These are phyloP conservation scores for Drosophila atroscutellata DNA, from an alignment of 2,888 invertebrate genomes.

Conservation along the genomic window DNA sequence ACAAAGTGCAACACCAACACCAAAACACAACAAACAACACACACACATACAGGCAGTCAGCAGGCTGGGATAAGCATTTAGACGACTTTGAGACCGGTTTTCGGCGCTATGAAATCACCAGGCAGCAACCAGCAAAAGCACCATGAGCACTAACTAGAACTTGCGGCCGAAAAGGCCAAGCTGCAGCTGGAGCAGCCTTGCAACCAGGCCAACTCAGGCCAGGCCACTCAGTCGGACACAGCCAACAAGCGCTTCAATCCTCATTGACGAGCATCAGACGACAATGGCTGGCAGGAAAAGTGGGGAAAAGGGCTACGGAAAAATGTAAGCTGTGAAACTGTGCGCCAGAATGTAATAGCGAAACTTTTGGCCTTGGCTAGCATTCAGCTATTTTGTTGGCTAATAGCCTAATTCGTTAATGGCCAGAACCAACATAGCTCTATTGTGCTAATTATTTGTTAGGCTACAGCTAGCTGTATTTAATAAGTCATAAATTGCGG, in stretches of 20 bases:
- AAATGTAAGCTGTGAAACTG: constrained; percentile 7
- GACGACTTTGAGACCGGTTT: constrained; percentile 73
- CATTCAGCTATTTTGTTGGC: constrained; percentile 10
- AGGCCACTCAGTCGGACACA: constrained; percentile 9
- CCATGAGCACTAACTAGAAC: constrained; percentile 48
- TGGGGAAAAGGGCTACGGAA: not conserved
- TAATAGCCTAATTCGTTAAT: constrained; percentile 42
- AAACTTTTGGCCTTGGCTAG: constrained; percentile 29
- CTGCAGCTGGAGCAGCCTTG: constrained; percentile 42
- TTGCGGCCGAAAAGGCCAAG: constrained; percentile 49
- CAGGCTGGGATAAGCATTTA: constrained; percentile 59
- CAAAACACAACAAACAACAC: constrained; percentile 29
- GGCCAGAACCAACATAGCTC: constrained; percentile 1
- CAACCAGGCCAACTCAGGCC: constrained; percentile 14
- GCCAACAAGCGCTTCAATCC: constrained; percentile 37
- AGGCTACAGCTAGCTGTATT: constrained; percentile 3
- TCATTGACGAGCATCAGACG: constrained; percentile 49
- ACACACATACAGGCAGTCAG: constrained; percentile 25
- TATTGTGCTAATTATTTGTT: constrained; percentile 24
- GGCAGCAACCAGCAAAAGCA: constrained; percentile 26
- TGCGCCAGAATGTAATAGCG: not conserved
- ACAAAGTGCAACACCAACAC: constrained; percentile 20
- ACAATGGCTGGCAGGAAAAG: constrained; percentile 13
- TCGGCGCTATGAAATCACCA: constrained; percentile 55
- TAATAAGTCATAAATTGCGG: constrained; percentile 7